Evolutionary conservation across 2,888 invertebrate species (phyloP).

Genomic region (Adineta ricciae): DNA sequence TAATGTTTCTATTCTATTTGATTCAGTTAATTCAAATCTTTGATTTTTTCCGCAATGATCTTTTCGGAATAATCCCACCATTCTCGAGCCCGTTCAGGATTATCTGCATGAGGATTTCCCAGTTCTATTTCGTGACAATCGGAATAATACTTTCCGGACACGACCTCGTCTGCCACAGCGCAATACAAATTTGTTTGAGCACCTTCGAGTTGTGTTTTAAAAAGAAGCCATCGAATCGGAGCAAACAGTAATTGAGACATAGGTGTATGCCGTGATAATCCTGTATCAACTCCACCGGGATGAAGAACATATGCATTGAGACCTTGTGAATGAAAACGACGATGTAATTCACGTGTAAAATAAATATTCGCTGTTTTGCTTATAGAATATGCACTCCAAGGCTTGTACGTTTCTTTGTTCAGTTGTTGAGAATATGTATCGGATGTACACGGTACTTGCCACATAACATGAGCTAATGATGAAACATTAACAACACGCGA

Average conservation of each 20-base stretch:
- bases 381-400: background rate
- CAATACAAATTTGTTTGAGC: too few species aligned
- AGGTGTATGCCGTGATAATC: background rate
- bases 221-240: too few species aligned
- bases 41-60: too few species aligned
- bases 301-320: background rate
- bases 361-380: too few species aligned
- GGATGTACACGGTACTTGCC: background rate
- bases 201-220: too few species aligned
- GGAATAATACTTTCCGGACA: too few species aligned
- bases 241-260: background rate
- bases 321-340: too few species aligned
- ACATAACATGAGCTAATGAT: too few species aligned
- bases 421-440: background rate
- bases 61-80: too few species aligned
- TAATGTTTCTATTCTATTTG: too few species aligned
- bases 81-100: background rate
- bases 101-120: background rate
- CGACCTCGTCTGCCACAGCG: background rate
- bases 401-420: background rate
- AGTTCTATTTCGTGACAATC: too few species aligned
- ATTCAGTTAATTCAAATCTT: too few species aligned
- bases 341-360: background rate
- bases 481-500: background rate
- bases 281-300: background rate